These are phyloP conservation scores for Labeo calbasu DNA, from an alignment of 2,797 vertebrate species.

Conservation along the genomic window DNA sequence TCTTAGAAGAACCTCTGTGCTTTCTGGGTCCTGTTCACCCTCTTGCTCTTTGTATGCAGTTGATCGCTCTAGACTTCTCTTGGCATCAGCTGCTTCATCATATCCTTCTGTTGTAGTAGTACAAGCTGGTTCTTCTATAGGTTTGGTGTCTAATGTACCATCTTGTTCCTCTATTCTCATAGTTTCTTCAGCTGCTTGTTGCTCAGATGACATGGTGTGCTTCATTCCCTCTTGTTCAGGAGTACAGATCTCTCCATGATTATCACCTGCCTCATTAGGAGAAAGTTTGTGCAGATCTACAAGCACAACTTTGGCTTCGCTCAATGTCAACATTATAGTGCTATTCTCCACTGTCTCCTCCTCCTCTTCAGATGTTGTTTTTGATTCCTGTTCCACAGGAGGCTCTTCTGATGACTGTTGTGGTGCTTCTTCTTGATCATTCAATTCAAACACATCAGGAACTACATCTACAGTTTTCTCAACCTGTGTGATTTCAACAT, in stretches of 20 bases:
- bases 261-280: background rate
- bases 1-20: background rate
- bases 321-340: background rate
- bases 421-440: background rate
- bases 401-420: slow-evolving; percentile 14
- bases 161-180: slow-evolving; percentile 8
- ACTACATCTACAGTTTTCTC: background rate
- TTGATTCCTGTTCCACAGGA: background rate
- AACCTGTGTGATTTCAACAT: background rate
- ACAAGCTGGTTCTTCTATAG: background rate
- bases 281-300: slow-evolving; percentile 15
- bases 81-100: background rate
- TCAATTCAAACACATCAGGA: background rate
- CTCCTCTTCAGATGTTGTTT: slow-evolving; percentile 15
- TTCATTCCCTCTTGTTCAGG: background rate
- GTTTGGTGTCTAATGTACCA: background rate
- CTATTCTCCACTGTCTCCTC: background rate
- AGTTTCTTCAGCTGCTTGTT: slow-evolving; percentile 9
- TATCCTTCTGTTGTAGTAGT: slow-evolving; percentile 2
- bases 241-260: background rate
- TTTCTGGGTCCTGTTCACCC: background rate
- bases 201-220: background rate
- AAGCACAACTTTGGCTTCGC: slow-evolving; percentile 18
- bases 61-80: background rate
- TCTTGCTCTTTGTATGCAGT: background rate